Evolutionary conservation across 2,797 vertebrate species (phyloP).

Genomic region (Gymnocypris eckloni): DNA sequence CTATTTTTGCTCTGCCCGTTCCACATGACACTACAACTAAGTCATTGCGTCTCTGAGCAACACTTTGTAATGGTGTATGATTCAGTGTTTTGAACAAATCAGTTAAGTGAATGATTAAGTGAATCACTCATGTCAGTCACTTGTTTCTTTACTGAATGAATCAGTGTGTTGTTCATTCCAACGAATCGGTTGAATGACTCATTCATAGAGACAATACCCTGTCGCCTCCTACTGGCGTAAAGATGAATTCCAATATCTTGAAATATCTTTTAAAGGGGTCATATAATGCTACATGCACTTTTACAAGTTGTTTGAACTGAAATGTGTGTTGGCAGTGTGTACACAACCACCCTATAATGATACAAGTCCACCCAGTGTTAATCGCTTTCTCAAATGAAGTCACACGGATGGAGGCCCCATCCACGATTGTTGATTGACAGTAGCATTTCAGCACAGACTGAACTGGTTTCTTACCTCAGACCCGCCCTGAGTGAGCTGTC

Average conservation of each 20-base stretch:
- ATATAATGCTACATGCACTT: too few species aligned
- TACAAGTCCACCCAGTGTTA: too few species aligned
- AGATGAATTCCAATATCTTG: neutral
- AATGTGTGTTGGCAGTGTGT: too few species aligned
- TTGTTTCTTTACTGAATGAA: neutral
- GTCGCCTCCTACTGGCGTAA: neutral
- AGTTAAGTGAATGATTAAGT: neutral
- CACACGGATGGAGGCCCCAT: too few species aligned
- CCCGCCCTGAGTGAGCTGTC: too few species aligned
- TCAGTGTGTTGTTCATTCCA: neutral
- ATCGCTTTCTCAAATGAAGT: too few species aligned
- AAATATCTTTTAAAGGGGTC: neutral
- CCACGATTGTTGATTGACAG: too few species aligned
- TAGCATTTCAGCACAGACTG: too few species aligned
- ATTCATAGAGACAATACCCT: neutral
- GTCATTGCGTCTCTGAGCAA: neutral
- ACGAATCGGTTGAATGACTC: neutral
- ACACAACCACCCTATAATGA: too few species aligned
- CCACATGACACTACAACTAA: neutral
- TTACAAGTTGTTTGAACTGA: too few species aligned
- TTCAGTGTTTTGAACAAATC: neutral
- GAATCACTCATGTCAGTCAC: neutral
- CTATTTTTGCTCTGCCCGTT: neutral
- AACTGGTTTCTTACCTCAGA: too few species aligned
- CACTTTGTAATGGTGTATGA: neutral